phyloP scores from a whole-genome alignment of 2,797 vertebrate species.

The Darevskia nairensis region DNA sequence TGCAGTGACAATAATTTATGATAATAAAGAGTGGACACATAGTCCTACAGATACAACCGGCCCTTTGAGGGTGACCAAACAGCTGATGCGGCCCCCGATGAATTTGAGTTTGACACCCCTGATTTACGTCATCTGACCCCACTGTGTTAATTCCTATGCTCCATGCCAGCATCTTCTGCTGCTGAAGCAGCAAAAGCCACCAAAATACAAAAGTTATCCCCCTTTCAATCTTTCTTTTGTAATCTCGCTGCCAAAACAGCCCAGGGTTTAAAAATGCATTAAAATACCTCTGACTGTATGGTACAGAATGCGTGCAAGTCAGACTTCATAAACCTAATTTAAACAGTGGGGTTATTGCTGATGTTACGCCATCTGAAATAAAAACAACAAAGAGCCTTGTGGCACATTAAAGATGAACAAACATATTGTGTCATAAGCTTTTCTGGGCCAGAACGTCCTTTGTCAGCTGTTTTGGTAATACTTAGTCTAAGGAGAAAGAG shows the following conservation, averaged over 20 bases:
- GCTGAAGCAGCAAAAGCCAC: background rate
- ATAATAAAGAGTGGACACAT: too few species aligned
- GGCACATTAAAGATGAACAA: background rate
- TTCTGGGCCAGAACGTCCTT: background rate
- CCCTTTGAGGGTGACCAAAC: too few species aligned
- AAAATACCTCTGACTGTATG: background rate
- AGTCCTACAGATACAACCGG: too few species aligned
- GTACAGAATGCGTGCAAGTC: background rate
- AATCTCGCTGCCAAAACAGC: constrained; percentile 1
- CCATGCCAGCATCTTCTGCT: background rate
- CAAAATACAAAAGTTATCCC: background rate
- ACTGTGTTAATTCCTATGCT: background rate
- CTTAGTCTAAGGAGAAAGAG: background rate
- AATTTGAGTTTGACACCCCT: too few species aligned
- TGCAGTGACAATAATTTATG: too few species aligned
- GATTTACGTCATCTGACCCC: background rate
- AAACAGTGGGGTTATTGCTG: background rate
- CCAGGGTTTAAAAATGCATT: constrained; percentile 5
- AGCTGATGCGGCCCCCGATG: too few species aligned
- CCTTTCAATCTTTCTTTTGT: constrained; percentile 15
- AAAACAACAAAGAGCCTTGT: background rate
- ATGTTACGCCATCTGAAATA: background rate
- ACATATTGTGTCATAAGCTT: background rate
- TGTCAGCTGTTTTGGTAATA: background rate
- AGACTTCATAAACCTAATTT: constrained; percentile 19